These are phyloP conservation scores for Hylia prasina DNA, from an alignment of 2,113 vertebrate genomes.

Conservation along the genomic window DNA sequence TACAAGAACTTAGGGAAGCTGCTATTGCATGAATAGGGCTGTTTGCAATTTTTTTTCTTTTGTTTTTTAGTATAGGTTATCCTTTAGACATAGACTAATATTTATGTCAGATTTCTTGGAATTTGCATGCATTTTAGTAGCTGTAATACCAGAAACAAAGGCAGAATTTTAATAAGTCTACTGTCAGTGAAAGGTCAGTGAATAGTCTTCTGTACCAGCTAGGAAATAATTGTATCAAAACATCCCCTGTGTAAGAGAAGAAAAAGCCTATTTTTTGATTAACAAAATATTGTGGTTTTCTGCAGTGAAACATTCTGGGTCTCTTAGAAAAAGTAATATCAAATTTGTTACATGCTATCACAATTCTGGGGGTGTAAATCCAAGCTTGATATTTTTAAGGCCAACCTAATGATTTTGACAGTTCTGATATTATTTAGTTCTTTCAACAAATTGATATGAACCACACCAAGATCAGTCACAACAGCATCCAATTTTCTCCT, in stretches of 20 bases:
- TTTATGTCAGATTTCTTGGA: neutral
- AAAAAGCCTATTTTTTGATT: neutral
- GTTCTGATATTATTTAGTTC: conserved; percentile 67
- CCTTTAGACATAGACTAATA: neutral
- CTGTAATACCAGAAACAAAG: conserved; percentile 22
- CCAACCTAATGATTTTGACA: conserved; percentile 64
- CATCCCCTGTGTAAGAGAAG: neutral
- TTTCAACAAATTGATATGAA: conserved; percentile 72
- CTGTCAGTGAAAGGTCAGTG: conserved; percentile 17
- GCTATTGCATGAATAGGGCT: neutral
- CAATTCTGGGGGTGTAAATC: conserved; percentile 35
- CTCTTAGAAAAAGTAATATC: neutral
- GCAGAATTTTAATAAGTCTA: conserved; percentile 41
- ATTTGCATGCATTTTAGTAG: conserved; percentile 2
- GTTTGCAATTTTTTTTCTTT: neutral
- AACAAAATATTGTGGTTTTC: conserved; percentile 6
- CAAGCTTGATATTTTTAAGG: conserved; percentile 59
- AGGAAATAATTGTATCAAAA: conserved; percentile 24
- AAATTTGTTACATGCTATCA: neutral
- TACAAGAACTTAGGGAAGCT: neutral
- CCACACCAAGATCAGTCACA: conserved; percentile 71
- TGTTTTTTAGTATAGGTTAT: neutral
- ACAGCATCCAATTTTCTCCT: conserved; percentile 78
- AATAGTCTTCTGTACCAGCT: neutral
- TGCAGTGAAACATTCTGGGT: neutral